Conservation (phyloP, 1,140 invertebrate genomes). For the Acromyrmex echinatior region DNA sequence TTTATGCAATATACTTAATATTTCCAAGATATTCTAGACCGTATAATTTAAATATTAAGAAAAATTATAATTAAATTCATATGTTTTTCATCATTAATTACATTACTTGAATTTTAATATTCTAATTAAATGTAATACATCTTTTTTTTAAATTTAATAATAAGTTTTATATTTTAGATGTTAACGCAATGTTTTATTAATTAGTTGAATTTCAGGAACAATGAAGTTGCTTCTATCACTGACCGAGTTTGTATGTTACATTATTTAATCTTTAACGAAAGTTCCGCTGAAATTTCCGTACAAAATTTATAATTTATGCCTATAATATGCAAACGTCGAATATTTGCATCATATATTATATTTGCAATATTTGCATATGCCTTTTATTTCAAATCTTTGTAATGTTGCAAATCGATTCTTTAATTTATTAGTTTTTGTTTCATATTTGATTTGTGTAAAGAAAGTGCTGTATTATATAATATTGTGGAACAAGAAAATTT, state of each 20-base stretch:
- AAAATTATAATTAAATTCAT: not conserved
- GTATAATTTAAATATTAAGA: conserved; percentile 1
- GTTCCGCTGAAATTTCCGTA: not conserved
- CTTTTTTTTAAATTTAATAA: not conserved
- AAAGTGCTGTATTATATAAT: not conserved
- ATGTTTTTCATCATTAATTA: not conserved
- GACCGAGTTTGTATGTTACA: not conserved
- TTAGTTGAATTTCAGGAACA: not conserved
- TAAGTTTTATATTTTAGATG: not conserved
- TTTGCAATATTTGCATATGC: not conserved
- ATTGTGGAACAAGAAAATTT: not conserved
- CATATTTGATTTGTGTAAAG: not conserved
- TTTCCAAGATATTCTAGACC: not conserved
- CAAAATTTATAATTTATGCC: conserved; percentile 17
- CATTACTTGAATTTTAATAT: not conserved
- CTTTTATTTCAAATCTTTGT: not conserved
- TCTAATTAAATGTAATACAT: not conserved
- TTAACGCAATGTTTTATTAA: not conserved
- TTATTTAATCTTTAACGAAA: conserved; percentile 31
- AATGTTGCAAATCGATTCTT: not conserved
- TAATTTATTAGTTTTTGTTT: not conserved
- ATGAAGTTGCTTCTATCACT: not conserved
- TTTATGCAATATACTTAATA: not conserved
- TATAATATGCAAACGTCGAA: conserved; percentile 1
- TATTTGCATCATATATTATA: not conserved